Evolutionary conservation across 2,888 invertebrate species (phyloP).

Genomic region (Yponomeuta plumbellus): DNA sequence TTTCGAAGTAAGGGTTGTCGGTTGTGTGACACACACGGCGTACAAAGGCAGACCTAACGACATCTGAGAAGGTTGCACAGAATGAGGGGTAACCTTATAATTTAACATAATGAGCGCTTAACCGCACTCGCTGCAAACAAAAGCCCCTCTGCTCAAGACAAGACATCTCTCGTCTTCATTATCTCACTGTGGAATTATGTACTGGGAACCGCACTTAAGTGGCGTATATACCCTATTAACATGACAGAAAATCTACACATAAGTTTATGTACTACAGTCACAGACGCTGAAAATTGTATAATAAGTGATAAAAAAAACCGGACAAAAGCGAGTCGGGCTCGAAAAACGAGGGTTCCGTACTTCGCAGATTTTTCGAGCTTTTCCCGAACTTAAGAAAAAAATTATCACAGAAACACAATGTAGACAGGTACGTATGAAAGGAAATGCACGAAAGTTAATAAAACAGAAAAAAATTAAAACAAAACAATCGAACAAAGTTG

Average conservation of each 20-base stretch:
- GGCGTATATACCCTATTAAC: neutral
- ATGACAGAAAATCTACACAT: neutral
- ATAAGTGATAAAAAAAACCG: too few relatives aligned
- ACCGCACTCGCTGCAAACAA: slow-evolving; percentile 63
- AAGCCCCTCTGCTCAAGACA: slow-evolving; percentile 31
- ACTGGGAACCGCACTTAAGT: slow-evolving; percentile 10
- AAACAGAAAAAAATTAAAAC: too few relatives aligned
- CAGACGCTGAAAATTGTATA: too few relatives aligned
- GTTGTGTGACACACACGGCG: neutral
- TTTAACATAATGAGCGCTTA: slow-evolving; percentile 70
- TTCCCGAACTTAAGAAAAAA: too few relatives aligned
- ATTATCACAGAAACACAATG: too few relatives aligned
- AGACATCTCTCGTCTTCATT: slow-evolving; percentile 13
- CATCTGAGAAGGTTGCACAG: slow-evolving; percentile 4
- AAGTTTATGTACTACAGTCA: too few relatives aligned
- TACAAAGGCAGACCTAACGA: slow-evolving; percentile 1
- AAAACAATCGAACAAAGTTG: too few relatives aligned
- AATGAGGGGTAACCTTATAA: slow-evolving; percentile 57
- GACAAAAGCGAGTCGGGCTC: too few relatives aligned
- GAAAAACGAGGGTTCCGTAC: too few relatives aligned
- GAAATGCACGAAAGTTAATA: too few relatives aligned
- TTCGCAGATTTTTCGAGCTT: too few relatives aligned
- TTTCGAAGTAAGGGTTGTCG: neutral
- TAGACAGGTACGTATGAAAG: too few relatives aligned
- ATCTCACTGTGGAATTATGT: slow-evolving; percentile 10